Conservation (phyloP, 2,113 vertebrate genomes). For the Eira barbara region DNA sequence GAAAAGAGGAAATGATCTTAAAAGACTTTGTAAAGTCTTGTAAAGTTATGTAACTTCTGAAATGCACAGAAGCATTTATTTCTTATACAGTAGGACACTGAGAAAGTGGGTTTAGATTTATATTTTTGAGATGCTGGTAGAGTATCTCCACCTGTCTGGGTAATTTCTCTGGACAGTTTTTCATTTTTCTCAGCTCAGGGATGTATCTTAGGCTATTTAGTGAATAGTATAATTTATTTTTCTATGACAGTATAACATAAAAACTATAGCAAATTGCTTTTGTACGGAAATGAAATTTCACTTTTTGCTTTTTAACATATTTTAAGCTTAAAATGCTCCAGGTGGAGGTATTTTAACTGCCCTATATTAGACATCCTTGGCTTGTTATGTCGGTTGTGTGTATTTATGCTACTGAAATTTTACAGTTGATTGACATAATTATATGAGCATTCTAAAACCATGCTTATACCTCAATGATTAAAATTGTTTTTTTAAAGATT, state of each 20-base stretch:
- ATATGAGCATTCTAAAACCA: background rate
- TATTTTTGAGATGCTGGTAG: background rate
- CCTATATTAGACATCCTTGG: background rate
- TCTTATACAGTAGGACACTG: background rate
- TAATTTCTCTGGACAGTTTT: background rate
- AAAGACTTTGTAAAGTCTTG: background rate
- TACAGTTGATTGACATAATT: background rate
- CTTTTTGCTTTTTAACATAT: background rate
- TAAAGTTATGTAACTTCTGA: conserved; percentile 11
- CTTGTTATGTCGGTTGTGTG: background rate
- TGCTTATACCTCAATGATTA: background rate
- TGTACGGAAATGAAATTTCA: background rate
- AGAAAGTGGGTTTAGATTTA: background rate
- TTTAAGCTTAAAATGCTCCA: background rate
- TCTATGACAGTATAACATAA: background rate
- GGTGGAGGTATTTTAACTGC: background rate
- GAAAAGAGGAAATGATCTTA: background rate
- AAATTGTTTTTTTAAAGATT: background rate
- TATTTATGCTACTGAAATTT: background rate
- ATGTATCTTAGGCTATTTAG: conserved; percentile 14
- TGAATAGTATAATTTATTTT: conserved; percentile 17
- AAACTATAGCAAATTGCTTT: background rate
- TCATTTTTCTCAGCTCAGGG: background rate
- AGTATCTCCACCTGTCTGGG: background rate
- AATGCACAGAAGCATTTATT: background rate